Evolutionary conservation across 2,888 invertebrate species (phyloP), one percentile per base, ranked within the genome.

Genomic region (Syrista parreyssii): DNA sequence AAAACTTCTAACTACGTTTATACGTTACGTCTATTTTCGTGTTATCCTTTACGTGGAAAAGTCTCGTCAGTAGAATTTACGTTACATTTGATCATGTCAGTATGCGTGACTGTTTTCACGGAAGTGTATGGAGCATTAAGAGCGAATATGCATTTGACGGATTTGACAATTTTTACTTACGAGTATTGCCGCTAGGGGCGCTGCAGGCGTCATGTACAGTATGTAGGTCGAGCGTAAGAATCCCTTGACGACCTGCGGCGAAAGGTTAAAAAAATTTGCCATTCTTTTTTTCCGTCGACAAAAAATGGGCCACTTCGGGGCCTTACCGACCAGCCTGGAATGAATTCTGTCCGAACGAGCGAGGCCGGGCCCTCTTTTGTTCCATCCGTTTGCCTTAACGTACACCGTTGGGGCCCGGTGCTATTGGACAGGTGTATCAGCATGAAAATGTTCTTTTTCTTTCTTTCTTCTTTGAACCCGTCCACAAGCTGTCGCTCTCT

Each of bases 401-500:
- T 68, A 23, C 30, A 68, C n/a, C 68, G 77, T 78, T 78, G 77
- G 76, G 78, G 80, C 82, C 80, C 78, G 81, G 79, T 82, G 78
- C 78, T 81, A 79, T 80, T 80, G 76, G 83, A 82, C 85, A 87
- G 87, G 87, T 86, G 87, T 82, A 82, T 80, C 80, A 74, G 79
- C 82, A 81, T 82, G 78, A 82, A 86, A 86, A 82, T 83, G 83
- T 78, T 82, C 9, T 55, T 23, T 40, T 6, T 15, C 40, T 6
- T 11, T 55, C 23, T 55, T 23, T 55, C 55, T 23, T 2, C 9
- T 83, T 76, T 79, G 75, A 84, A 85, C 83, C 83, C 86, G 85
- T 84, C 85, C 85, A 86, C 87, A 85, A 86, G 83, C 85, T 86
- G 86, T 85, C 82, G 83, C 81, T 78, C 71, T 75, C 76, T 74